These are phyloP conservation scores for Paedocypris micromegethes DNA, from an alignment of 2,797 vertebrate genomes.

Conservation along the genomic window DNA sequence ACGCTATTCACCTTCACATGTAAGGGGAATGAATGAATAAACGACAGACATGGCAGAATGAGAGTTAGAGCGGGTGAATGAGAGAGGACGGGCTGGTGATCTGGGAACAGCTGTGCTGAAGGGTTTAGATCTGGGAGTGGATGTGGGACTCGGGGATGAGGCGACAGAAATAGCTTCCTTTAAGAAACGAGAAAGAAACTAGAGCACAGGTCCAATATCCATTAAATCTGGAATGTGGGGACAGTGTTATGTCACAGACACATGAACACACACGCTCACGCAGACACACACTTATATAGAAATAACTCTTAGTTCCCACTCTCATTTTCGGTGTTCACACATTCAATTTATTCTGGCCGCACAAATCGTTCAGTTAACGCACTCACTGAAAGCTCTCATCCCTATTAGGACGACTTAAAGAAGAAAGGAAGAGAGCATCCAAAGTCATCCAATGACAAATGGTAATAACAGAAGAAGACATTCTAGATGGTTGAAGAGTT, in stretches of 20 bases:
- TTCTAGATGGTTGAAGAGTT: background rate
- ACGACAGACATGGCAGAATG: constrained; percentile 9
- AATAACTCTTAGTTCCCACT: constrained; percentile 49
- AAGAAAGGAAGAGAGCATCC: constrained; percentile 1
- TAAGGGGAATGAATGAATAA: constrained; percentile 17
- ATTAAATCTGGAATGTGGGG: constrained; percentile 29
- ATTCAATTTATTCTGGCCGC: constrained; percentile 60
- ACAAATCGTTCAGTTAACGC: constrained; percentile 25
- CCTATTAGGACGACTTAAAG: constrained; percentile 19
- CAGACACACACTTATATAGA: constrained; percentile 11
- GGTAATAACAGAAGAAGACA: too few species aligned
- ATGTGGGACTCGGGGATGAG: constrained; percentile 15
- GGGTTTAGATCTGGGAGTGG: background rate
- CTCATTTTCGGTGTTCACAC: constrained; percentile 64
- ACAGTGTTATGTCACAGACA: background rate
- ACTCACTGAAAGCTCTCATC: constrained; percentile 14
- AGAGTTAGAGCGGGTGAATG: constrained; percentile 18
- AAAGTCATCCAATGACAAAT: too few species aligned
- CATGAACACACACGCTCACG: background rate
- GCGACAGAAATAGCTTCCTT: constrained; percentile 23
- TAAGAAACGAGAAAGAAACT: constrained; percentile 28
- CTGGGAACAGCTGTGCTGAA: constrained; percentile 60
- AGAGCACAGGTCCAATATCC: constrained; percentile 29
- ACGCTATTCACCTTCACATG: constrained; percentile 14
- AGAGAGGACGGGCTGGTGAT: constrained; percentile 53